Evolutionary conservation across 2,888 invertebrate genomes (phyloP).

Genomic region (Lithosia quadra): DNA sequence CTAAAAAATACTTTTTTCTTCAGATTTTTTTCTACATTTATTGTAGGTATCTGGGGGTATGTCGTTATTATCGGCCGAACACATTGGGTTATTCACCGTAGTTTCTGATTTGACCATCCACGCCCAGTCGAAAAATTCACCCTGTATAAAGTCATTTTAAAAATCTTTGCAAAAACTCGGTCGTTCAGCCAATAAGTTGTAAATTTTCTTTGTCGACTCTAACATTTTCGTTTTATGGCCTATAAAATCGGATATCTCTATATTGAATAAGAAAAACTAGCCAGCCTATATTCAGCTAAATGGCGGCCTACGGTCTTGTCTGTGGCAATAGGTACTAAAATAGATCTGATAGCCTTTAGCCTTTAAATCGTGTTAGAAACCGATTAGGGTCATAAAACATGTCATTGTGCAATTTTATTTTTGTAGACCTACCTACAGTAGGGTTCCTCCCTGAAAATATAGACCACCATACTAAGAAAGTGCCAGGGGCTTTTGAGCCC

Average conservation of each 20-base stretch:
- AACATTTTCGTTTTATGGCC: not conserved
- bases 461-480: not conserved
- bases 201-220: not conserved
- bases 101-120: too few relatives aligned
- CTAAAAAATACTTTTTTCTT: too few relatives aligned
- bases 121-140: too few relatives aligned
- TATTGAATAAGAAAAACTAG: not conserved
- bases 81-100: too few relatives aligned
- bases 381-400: not conserved
- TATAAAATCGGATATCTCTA: not conserved
- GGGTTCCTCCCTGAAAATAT: not conserved
- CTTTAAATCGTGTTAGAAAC: conserved; percentile 2
- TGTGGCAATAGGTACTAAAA: conserved; percentile 6
- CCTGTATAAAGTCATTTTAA: not conserved
- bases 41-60: too few relatives aligned
- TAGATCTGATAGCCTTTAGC: not conserved
- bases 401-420: not conserved
- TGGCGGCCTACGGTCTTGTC: not conserved
- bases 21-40: too few relatives aligned
- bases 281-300: not conserved
- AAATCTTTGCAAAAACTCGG: not conserved
- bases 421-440: not conserved
- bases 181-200: not conserved
- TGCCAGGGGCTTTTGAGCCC: not conserved
- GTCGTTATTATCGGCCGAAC: too few relatives aligned